Evolutionary conservation across 2,113 vertebrate species (phyloP), one percentile per base, ranked within the genome.

Genomic region (Salvelinus sp.): DNA sequence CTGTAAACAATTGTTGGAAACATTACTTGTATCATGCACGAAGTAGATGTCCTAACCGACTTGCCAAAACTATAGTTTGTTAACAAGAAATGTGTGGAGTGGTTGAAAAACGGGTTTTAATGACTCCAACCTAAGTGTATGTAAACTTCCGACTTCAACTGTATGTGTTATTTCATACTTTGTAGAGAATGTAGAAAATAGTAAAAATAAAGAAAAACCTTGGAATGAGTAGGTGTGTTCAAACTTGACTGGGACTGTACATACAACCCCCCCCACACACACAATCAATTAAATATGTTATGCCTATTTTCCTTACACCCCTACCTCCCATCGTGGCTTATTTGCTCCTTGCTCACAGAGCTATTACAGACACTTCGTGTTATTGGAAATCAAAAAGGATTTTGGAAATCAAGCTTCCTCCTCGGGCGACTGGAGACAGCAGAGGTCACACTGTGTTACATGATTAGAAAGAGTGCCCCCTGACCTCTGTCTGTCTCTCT

Each of bases 311-410:
- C 82, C 27, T 72, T 20, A 22, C 23, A 62, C 16, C 58, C 9
- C n/a, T 22, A 4, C 50, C 82, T 89, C 79, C 67, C 79, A 79
- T 90, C 88, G 89, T 89, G 85, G 86, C 76, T 69, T 68, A 66
- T 80, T 67, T 79, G 81, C 82, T 85, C 80, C 75, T 58, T 3
- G 79, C 25, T 14, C 18, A 6, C n/a, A 84, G 81, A 88, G 86
- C 90, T 91, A 90, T 92, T 92, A 91, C 83, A 89, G 90, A 85
- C 85, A 86, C 83, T 84, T 83, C 84, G 87, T 87, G 90, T 89
- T 92, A 92, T 93, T 92, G 92, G 92, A 93, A 93, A 93, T 93
- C 93, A 93, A 92, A 92, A 89, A 83, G 91, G 91, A 93, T 93
- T 44, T 93, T 92, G 85, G 87, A 89, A 88, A 85, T 85, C 71